A percentile compares a stretch with the other conserved stretches of the same genome.
These are phyloP conservation scores for Vidua chalybeata DNA, from an alignment of 2,113 vertebrate species.

Conservation along the genomic window DNA sequence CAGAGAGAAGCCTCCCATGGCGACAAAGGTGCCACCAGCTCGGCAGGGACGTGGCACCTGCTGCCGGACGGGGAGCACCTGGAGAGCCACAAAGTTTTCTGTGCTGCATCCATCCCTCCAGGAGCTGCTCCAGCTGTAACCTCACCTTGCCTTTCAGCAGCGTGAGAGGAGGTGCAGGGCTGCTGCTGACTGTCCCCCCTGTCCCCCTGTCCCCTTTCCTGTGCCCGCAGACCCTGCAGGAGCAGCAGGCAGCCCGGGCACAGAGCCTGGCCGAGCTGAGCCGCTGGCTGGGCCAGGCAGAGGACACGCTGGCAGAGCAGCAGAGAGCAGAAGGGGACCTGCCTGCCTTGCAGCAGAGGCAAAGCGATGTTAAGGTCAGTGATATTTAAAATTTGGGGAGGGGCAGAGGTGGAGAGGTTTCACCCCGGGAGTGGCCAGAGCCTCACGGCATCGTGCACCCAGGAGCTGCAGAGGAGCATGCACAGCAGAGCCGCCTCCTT, in stretches of 20 bases:
- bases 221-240: slow-evolving; percentile 85
- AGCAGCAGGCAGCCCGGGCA: slow-evolving; percentile 87
- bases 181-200: slow-evolving; percentile 15
- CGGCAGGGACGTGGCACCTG: neutral
- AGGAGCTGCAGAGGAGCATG: slow-evolving; percentile 89
- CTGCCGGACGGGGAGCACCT: neutral
- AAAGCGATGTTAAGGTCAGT: slow-evolving; percentile 85
- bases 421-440: accelerated
- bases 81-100: slow-evolving; percentile 49
- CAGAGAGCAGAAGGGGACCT: slow-evolving; percentile 72
- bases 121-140: slow-evolving; percentile 53
- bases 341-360: slow-evolving; percentile 79
- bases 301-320: slow-evolving; percentile 76
- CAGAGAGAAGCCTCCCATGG: accelerated
- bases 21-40: neutral
- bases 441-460: accelerated
- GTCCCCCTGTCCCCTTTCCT: slow-evolving; percentile 14
- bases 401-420: neutral
- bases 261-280: slow-evolving; percentile 86
- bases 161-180: neutral
- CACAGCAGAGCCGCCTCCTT: slow-evolving; percentile 78
- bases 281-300: slow-evolving; percentile 84
- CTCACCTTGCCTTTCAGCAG: slow-evolving; percentile 65
- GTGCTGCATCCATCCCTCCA: slow-evolving; percentile 45
- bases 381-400: accelerated